Percentiles rank a stretch among this genome's conserved stretches.
These are phyloP conservation scores for Nannoperca obscura DNA, from an alignment of 2,797 vertebrate species.

Conservation along the genomic window DNA sequence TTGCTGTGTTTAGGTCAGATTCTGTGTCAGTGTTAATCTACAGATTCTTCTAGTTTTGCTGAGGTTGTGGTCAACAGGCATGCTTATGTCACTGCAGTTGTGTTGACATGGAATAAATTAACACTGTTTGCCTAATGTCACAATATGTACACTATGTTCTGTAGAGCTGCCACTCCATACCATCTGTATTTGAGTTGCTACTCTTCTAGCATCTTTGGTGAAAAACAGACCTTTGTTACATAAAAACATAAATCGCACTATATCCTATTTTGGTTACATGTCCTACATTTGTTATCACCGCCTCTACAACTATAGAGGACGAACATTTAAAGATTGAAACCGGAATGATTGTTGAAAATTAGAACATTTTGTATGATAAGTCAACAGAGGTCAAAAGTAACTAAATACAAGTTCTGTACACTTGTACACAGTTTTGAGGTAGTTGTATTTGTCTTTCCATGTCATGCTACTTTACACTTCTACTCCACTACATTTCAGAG, in stretches of 20 bases:
- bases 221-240: background rate
- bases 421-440: background rate
- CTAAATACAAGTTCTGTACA: background rate
- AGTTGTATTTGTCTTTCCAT: background rate
- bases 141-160: constrained; percentile 9
- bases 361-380: background rate
- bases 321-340: background rate
- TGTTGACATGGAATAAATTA: constrained; percentile 30
- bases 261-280: background rate
- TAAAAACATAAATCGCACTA: background rate
- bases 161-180: background rate
- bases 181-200: background rate
- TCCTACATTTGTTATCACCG: background rate
- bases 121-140: constrained; percentile 12
- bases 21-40: background rate
- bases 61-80: constrained; percentile 2
- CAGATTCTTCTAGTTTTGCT: constrained; percentile 16
- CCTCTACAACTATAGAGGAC: background rate
- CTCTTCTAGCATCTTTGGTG: background rate
- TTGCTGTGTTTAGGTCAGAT: background rate
- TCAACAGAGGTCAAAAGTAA: background rate
- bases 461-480: background rate
- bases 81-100: background rate
- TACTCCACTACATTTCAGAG: background rate
- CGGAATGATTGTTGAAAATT: background rate